Evolutionary conservation across 2,888 invertebrate genomes (phyloP), one percentile per base, ranked within the genome.

Genomic region (Tipula confusa): DNA sequence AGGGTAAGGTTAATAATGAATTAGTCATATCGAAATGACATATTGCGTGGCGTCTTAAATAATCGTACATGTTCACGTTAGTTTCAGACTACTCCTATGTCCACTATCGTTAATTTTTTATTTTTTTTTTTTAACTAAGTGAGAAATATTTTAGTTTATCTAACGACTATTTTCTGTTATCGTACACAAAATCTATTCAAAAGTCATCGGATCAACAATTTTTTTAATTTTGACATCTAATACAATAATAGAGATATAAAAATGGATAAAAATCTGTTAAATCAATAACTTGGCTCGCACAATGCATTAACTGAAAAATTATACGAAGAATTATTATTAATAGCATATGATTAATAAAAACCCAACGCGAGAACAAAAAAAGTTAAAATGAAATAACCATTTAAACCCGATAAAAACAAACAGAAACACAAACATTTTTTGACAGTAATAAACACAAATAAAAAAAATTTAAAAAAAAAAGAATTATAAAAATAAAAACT

Each of bases 261-360:
- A 64, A 2, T 24, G 2, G 64, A 64, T 64, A 64, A 64, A 64
- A 64, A 64, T 64, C 64, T 64, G 9, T 24, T 64, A 64, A 64
- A 64, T 64, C 64, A 64, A 64, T 64, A 64, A 64, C 64, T 64
- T 64, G 64, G 64, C 64, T 64, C 11, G 64, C 24, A 64, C 64
- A 64, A 64, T 64, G 24, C 64, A 24, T 64, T 64, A 64, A 64
- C 24, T 64, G 64, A 9, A 24, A 64, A 24, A 43, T 15, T 5
- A 43, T 6, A 43, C 15, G 64, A 18, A 24, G 64, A 64, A 24
- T 11, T 64, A 7, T 64, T 64, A 64, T 64, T 64, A 64, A 64
- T 64, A 18, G 64, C 64, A 9, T 18, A 64, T 64, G 64, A 64
- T 24, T 64, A n/a, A n/a, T 24, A 64, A 64, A 24, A 64, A 24